Percentiles rank a stretch among this genome's conserved stretches.
Conservation (phyloP, 2,797 vertebrate genomes). For the Sebastes taczanowskii region DNA sequence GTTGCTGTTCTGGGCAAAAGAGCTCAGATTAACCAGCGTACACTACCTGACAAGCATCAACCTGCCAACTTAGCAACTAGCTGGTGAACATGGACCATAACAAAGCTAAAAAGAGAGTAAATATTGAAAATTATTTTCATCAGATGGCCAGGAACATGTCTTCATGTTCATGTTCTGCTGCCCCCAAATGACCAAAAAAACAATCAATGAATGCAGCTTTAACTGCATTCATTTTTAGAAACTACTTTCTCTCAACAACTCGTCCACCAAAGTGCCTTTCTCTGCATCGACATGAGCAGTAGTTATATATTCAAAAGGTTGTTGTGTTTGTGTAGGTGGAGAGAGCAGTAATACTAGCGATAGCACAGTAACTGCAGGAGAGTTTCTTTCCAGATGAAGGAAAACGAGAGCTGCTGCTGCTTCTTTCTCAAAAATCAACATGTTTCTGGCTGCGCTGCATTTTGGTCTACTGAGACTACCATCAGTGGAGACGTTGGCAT, state of each 20-base stretch:
- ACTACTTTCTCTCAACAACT: neutral
- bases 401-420: neutral
- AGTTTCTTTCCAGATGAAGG: neutral
- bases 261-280: neutral
- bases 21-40: neutral
- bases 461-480: neutral
- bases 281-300: neutral
- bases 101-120: neutral
- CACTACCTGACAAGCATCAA: neutral
- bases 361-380: neutral
- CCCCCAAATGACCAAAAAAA: neutral
- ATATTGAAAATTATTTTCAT: too few species aligned
- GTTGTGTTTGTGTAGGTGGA: slow-evolving; percentile 20
- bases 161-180: neutral
- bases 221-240: neutral
- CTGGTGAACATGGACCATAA: neutral
- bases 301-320: neutral
- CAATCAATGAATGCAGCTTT: neutral
- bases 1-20: neutral
- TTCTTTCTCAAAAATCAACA: neutral
- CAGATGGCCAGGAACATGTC: too few species aligned
- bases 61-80: neutral
- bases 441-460: neutral
- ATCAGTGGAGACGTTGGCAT: neutral
- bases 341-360: neutral